Conservation (phyloP, 2,797 vertebrate species). For the Cheirogaleus major region DNA sequence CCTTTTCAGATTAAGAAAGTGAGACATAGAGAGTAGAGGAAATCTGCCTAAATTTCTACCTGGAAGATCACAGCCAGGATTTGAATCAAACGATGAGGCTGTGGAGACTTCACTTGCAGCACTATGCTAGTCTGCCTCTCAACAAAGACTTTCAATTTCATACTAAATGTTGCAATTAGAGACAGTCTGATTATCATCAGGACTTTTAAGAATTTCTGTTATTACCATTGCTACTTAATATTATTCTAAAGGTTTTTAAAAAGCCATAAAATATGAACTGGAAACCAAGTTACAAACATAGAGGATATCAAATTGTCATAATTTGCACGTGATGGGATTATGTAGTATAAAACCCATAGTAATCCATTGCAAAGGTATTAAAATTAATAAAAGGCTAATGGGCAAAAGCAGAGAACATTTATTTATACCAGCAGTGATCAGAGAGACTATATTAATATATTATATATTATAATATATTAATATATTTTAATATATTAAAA, state of each 20-base stretch:
- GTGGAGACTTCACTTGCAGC: neutral
- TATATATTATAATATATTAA: no score
- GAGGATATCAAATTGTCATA: neutral
- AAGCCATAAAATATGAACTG: neutral
- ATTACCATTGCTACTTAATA: neutral
- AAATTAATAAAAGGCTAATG: neutral
- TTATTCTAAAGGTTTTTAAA: neutral
- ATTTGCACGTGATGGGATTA: neutral
- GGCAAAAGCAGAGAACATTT: slow-evolving; percentile 8
- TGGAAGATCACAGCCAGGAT: neutral
- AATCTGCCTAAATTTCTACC: neutral
- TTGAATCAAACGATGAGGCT: neutral
- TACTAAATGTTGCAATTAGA: neutral
- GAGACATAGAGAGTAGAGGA: neutral
- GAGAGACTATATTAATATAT: no score
- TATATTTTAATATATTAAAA: neutral
- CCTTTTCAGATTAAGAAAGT: neutral
- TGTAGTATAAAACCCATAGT: neutral
- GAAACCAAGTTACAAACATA: neutral
- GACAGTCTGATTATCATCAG: neutral
- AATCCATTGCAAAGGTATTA: neutral
- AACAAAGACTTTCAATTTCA: neutral
- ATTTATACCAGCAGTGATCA: neutral
- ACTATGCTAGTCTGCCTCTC: neutral
- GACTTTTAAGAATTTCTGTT: neutral